Conservation (phyloP, 2,888 invertebrate species). For the Spisula solida region DNA sequence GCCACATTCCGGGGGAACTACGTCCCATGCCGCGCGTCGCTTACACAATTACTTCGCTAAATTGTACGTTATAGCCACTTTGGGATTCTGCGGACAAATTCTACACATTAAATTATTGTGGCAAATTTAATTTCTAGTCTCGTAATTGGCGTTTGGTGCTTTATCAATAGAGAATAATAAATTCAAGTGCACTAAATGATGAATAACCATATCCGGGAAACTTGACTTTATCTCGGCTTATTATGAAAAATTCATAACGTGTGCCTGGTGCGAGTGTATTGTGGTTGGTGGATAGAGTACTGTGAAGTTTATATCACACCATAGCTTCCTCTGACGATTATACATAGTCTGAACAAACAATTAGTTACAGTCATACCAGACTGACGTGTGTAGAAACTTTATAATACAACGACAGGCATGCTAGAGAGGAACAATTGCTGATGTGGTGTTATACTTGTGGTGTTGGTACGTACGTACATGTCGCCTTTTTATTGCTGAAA, state of each 20-base stretch:
- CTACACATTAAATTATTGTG: conserved; percentile 72
- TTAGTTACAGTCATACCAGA: neutral
- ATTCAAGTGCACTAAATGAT: conserved; percentile 72
- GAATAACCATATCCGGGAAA: conserved; percentile 68
- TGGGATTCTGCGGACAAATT: conserved; percentile 73
- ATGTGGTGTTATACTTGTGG: too few species aligned
- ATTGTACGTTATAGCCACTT: conserved; percentile 73
- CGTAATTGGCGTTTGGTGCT: conserved; percentile 73
- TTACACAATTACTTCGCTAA: conserved; percentile 66
- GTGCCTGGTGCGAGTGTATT: neutral
- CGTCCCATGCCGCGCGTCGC: conserved; percentile 56
- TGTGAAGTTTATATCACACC: neutral
- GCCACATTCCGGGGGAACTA: conserved; percentile 54
- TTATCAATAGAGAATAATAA: conserved; percentile 74
- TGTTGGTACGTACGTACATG: too few species aligned
- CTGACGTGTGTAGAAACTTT: neutral
- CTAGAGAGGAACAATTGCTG: too few species aligned
- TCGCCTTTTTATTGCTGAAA: too few species aligned
- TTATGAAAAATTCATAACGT: conserved; percentile 63
- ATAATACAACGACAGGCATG: too few species aligned
- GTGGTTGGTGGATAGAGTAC: neutral
- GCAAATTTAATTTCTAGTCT: conserved; percentile 72
- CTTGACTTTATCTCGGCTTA: conserved; percentile 64
- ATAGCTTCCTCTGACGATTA: neutral
- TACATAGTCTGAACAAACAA: neutral